Conservation (phyloP, 2,797 vertebrate species). For the Peromyscus aztecus region DNA sequence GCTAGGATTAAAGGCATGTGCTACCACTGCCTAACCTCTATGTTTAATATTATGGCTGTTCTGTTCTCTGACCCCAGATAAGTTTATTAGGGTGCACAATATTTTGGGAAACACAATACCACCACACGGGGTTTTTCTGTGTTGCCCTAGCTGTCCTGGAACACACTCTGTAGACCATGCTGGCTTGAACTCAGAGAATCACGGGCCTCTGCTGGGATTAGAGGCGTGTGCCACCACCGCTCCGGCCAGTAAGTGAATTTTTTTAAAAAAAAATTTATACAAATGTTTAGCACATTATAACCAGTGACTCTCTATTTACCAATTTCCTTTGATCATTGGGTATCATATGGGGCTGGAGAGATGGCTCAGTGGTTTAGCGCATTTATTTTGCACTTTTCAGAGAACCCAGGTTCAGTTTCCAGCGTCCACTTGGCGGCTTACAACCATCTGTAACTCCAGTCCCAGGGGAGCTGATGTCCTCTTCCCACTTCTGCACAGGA, state of each 20-base stretch:
- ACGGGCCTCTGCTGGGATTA: not conserved
- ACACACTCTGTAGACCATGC: not conserved
- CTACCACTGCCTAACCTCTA: no score
- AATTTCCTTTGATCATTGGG: not conserved
- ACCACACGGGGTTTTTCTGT: not conserved
- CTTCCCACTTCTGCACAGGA: not conserved
- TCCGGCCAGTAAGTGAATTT: not conserved
- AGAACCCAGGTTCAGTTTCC: not conserved
- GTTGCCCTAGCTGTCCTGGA: not conserved
- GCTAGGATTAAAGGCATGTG: no score
- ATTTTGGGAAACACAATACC: no score
- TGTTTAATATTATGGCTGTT: no score
- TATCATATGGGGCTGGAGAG: not conserved
- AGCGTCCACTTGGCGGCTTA: not conserved
- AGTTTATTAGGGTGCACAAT: no score
- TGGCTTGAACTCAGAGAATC: not conserved
- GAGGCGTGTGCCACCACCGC: accelerated
- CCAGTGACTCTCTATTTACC: not conserved
- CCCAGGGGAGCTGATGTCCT: not conserved
- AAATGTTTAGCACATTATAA: not conserved
- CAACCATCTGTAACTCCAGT: not conserved
- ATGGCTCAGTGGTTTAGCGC: not conserved
- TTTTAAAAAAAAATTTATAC: not conserved
- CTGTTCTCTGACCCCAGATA: no score
- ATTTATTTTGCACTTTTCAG: not conserved